These are phyloP conservation scores for Cynocephalus volans DNA, from an alignment of 2,113 vertebrate species.

Conservation along the genomic window DNA sequence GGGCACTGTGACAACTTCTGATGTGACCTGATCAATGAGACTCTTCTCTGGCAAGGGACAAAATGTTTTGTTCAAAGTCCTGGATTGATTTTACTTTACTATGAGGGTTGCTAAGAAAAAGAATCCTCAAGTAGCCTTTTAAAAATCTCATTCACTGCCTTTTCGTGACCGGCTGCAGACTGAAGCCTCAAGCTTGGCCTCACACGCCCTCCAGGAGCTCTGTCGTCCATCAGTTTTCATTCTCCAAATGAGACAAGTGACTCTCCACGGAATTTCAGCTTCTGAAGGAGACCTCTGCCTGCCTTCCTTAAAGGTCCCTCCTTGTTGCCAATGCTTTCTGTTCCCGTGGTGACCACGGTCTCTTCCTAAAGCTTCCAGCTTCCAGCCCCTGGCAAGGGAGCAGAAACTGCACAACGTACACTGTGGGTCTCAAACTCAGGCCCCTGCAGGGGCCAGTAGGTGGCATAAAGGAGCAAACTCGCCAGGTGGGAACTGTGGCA, in stretches of 20 bases:
- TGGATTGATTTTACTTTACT: conserved; percentile 37
- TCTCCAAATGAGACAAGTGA: neutral
- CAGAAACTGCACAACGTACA: neutral
- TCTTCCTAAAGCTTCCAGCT: neutral
- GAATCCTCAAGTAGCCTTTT: neutral
- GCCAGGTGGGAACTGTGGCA: neutral
- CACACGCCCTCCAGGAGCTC: neutral
- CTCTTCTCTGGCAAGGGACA: neutral
- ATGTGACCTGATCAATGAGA: neutral
- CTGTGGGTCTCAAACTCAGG: neutral
- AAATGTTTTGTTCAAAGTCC: conserved; percentile 42
- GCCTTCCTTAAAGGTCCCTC: conserved; percentile 63
- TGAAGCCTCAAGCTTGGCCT: neutral
- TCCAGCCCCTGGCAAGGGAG: neutral
- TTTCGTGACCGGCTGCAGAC: neutral
- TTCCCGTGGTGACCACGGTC: neutral
- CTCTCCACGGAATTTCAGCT: neutral
- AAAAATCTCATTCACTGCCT: neutral
- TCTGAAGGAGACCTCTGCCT: neutral
- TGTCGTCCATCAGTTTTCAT: neutral
- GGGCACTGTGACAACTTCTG: neutral
- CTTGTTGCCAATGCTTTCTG: neutral
- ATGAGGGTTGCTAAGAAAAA: neutral
- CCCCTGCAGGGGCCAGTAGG: neutral
- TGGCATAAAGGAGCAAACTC: neutral